Conservation (phyloP, 2,113 vertebrate species). For the Phylloscopus whistleri region DNA sequence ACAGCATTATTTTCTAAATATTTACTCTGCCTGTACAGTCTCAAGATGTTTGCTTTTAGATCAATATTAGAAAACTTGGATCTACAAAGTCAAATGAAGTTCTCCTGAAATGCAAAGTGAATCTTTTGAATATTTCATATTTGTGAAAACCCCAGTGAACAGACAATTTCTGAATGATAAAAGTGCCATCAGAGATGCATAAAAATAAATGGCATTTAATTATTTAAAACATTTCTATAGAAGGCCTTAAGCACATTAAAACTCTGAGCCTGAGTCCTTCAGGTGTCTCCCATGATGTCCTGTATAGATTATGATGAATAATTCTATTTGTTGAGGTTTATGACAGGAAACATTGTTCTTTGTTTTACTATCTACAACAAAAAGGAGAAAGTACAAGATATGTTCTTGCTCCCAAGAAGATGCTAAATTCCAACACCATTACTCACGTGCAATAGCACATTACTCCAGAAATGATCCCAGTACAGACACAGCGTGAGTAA, state of each 20-base stretch:
- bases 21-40: not conserved
- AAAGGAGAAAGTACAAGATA: not conserved
- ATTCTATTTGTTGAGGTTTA: not conserved
- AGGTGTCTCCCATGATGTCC: not conserved
- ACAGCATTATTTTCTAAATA: conserved; percentile 1
- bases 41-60: conserved; percentile 28
- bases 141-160: not conserved
- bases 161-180: not conserved
- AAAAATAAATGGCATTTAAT: conserved; percentile 30
- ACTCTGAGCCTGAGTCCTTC: not conserved
- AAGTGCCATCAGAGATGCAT: not conserved
- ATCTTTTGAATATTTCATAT: conserved; percentile 43
- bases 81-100: conserved; percentile 5
- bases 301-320: not conserved
- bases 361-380: not conserved
- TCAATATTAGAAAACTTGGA: not conserved
- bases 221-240: conserved; percentile 7
- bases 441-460: not conserved
- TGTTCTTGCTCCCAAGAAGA: not conserved
- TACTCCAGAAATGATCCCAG: conserved; percentile 4
- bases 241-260: not conserved
- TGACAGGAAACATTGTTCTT: not conserved
- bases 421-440: conserved; percentile 12
- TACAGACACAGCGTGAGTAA: not conserved
- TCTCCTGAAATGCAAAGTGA: not conserved